These are phyloP conservation scores for Drosophila kikkawai DNA, from an alignment of 1,140 invertebrate species.

Conservation along the genomic window DNA sequence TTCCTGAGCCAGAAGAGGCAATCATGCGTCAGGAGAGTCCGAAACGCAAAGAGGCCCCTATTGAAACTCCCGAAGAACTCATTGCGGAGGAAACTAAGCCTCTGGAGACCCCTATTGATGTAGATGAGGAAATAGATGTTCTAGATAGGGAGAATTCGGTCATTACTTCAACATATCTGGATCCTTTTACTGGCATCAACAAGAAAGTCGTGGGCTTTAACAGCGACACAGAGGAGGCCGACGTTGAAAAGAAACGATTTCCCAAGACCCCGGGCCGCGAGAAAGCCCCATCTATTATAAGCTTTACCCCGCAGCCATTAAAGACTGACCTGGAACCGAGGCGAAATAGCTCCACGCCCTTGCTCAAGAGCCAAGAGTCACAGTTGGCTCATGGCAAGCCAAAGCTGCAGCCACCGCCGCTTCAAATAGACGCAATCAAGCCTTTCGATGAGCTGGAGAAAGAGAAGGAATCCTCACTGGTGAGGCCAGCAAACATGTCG, in stretches of 20 bases:
- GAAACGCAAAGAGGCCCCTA: too few species aligned
- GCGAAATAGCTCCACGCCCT: constrained; percentile 63
- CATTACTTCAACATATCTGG: background rate
- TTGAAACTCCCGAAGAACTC: background rate
- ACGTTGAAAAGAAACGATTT: constrained; percentile 43
- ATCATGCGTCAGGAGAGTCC: background rate
- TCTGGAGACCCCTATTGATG: background rate
- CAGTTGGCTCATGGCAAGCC: background rate
- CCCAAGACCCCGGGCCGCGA: constrained; percentile 70
- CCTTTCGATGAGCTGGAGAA: constrained; percentile 26
- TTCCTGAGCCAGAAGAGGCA: background rate
- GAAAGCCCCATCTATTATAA: background rate
- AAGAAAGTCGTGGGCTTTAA: constrained; percentile 53
- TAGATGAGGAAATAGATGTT: background rate
- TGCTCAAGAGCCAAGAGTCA: constrained; percentile 30
- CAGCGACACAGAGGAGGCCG: background rate
- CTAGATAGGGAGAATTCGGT: background rate
- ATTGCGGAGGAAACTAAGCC: background rate
- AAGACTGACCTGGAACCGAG: constrained; percentile 33
- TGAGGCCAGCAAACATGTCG: background rate
- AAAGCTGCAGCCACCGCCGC: constrained; percentile 24
- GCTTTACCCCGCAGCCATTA: background rate
- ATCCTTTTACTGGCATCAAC: constrained; percentile 5
- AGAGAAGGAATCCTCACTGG: background rate
- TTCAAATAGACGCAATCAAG: constrained; percentile 53